Evolutionary conservation across 2,113 vertebrate genomes (phyloP).

Genomic region (Dinomys branickii): DNA sequence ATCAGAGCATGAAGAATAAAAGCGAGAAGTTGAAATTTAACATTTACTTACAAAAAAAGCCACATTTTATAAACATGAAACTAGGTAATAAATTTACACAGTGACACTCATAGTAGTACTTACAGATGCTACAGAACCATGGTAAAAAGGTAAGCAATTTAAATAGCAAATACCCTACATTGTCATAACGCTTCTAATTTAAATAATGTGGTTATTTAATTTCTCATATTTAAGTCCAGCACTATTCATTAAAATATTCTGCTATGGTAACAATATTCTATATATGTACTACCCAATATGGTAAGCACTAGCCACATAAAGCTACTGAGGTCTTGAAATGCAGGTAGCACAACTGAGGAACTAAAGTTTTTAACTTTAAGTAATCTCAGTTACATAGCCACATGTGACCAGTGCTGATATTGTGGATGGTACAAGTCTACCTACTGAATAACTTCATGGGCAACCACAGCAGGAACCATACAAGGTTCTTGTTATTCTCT

Average conservation of each 20-base stretch:
- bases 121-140: background rate
- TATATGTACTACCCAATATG: background rate
- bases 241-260: conserved; percentile 4
- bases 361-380: background rate
- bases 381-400: conserved; percentile 7
- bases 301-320: background rate
- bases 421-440: background rate
- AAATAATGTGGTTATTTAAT: conserved; percentile 23
- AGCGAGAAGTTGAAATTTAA: background rate
- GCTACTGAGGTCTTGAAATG: background rate
- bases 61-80: conserved; percentile 45
- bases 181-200: conserved; percentile 46
- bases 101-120: conserved; percentile 1
- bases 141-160: conserved; percentile 45
- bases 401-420: background rate
- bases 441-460: background rate
- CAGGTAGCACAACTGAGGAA: background rate
- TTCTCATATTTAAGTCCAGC: background rate
- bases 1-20: conserved; percentile 29
- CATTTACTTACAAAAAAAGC: conserved; percentile 21
- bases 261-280: background rate
- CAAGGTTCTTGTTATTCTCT: background rate
- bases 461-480: conserved; percentile 18
- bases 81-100: background rate
- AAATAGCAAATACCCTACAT: background rate